These are phyloP conservation scores for Plusia festucae DNA, from an alignment of 2,888 invertebrate species.

Conservation along the genomic window DNA sequence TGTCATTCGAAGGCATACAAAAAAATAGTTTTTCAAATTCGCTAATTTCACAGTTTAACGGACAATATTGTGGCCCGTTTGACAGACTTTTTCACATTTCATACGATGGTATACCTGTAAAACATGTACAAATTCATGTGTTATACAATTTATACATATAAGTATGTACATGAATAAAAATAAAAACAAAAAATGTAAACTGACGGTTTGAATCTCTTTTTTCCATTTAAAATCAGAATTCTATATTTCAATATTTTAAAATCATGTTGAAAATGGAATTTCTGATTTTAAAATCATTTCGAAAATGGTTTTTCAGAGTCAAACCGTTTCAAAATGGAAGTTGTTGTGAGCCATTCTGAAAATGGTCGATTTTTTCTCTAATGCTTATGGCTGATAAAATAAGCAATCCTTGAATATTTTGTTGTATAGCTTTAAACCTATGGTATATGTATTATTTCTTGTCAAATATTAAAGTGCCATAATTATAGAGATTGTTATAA, in stretches of 20 bases:
- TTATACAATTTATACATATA: slow-evolving; percentile 40
- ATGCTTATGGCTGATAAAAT: slow-evolving; percentile 45
- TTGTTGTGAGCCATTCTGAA: slow-evolving; percentile 25
- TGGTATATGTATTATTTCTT: slow-evolving; percentile 63
- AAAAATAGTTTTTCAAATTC: too few species aligned
- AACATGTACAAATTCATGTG: slow-evolving; percentile 35
- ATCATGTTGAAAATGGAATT: slow-evolving; percentile 12
- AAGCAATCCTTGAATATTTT: slow-evolving; percentile 38
- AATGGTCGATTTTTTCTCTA: slow-evolving; percentile 23
- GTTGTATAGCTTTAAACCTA: slow-evolving; percentile 64
- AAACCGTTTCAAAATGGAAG: slow-evolving; percentile 16
- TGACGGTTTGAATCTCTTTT: slow-evolving; percentile 47
- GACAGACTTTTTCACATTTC: slow-evolving; percentile 61
- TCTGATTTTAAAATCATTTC: slow-evolving; percentile 13
- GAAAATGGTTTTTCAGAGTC: neutral
- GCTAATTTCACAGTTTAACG: slow-evolving; percentile 40
- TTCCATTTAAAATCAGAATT: slow-evolving; percentile 21
- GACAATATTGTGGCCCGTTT: slow-evolving; percentile 55
- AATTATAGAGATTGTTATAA: slow-evolving; percentile 80
- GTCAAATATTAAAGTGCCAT: slow-evolving; percentile 78
- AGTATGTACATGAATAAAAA: slow-evolving; percentile 36
- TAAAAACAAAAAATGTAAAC: slow-evolving; percentile 44
- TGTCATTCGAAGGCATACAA: too few species aligned
- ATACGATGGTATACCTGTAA: slow-evolving; percentile 55
- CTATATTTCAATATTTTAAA: slow-evolving; percentile 25